These are phyloP conservation scores for Myotis myotis DNA, from an alignment of 2,797 vertebrate genomes.

Conservation along the genomic window DNA sequence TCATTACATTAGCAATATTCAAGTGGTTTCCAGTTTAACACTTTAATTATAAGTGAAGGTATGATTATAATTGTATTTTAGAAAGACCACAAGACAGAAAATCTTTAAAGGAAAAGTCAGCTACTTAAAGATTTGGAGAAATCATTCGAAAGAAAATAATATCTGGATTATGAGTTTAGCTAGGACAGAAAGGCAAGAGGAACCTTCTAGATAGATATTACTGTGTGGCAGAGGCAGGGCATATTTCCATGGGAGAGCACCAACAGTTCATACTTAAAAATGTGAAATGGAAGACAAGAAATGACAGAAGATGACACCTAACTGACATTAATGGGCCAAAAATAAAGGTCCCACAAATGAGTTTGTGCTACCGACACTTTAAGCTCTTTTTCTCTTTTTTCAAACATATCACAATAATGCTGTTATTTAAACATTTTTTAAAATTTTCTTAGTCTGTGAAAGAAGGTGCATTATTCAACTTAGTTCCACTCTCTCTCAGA, in stretches of 20 bases:
- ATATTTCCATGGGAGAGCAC: background rate
- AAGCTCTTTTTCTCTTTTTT: background rate
- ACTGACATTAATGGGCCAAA: background rate
- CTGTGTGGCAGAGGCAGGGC: background rate
- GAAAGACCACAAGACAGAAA: background rate
- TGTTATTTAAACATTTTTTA: background rate
- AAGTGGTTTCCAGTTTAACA: background rate
- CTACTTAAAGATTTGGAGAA: background rate
- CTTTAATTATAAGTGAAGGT: background rate
- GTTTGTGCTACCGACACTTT: background rate
- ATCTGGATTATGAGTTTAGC: background rate
- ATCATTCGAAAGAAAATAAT: background rate
- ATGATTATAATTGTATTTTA: background rate
- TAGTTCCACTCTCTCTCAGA: slow-evolving; percentile 9
- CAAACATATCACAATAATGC: background rate
- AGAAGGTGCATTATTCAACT: slow-evolving; percentile 61
- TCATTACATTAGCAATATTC: background rate
- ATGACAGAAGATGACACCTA: background rate
- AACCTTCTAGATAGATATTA: background rate
- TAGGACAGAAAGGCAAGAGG: background rate
- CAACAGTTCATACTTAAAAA: background rate
- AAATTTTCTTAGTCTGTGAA: slow-evolving; percentile 49
- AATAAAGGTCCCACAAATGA: background rate
- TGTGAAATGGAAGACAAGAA: background rate
- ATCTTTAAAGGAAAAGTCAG: background rate